Base-by-base conservation (phyloP, 2,797 vertebrate species). In the Enteromius viviparus region DNA sequence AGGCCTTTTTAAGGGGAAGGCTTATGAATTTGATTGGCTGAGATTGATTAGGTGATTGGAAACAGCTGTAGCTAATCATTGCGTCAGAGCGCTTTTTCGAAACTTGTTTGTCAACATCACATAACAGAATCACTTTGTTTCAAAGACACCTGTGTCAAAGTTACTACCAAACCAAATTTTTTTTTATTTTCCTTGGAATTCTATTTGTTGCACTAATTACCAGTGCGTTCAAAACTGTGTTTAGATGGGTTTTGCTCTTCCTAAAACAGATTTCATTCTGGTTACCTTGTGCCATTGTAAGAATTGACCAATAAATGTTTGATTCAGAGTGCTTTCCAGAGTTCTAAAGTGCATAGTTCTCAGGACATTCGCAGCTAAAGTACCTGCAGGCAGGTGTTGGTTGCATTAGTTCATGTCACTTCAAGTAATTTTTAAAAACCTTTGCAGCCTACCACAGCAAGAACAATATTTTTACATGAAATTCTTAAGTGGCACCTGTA, bases 221-320 rank as follows among this genome's bases (percentile, higher is more conserved):
- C 29, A 29, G 47, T 53, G 29, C 34, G 55, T n/a, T 37, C 2
- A 34, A 58, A 3, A 58, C 2, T 26, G 34, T 40, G 34, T 34
- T 21, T 6, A 23, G 21, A 40, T 40, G 21, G 55, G 37, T 26
- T 42, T 11, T 42, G 34, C 14, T 26, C 34, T 76, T 76, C 4
- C 21, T 76, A 26, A 21, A 42, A 58, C 34, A n/a, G 4, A 76
- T 76, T 34, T 60, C 23, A 11, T 34, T 11, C 11, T 9, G 29
- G 51, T 58, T 58, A 75, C 32, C 34, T 40, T 58, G 72, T 58
- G 34, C 74, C 34, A 76, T 42, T 76, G 72, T 26, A 40, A 40
- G 14, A 76, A 40, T 23, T 42, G 4, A 40, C 1, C 53, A 76
- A 40, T 76, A 76, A 58, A 17, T 76, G 53, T 71, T 29, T 71